Conservation (phyloP, 1,140 invertebrate species). For the Dreissena rostriformis region DNA sequence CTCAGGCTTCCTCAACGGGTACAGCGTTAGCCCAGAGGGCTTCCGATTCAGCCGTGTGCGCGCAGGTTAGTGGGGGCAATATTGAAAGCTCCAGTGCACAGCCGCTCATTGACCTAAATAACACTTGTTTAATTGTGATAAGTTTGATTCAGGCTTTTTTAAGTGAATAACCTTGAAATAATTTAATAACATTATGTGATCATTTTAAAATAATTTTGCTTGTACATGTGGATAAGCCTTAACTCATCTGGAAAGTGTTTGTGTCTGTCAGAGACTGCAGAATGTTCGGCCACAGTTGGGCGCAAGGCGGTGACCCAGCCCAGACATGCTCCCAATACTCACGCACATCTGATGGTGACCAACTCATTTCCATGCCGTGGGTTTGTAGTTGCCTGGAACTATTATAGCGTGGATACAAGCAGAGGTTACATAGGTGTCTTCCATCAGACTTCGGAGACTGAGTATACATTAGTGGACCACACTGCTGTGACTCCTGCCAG, state of each 20-base stretch:
- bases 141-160: too few relatives aligned
- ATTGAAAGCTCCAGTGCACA: too few relatives aligned
- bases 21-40: slow-evolving; percentile 30
- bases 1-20: slow-evolving; percentile 4
- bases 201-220: too few relatives aligned
- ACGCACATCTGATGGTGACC: slow-evolving; percentile 72
- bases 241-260: background rate
- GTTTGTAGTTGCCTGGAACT: slow-evolving; percentile 67
- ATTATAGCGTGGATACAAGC: slow-evolving; percentile 59
- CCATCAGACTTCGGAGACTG: slow-evolving; percentile 58
- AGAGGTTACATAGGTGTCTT: slow-evolving; percentile 65
- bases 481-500: slow-evolving; percentile 62
- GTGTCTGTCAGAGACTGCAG: slow-evolving; percentile 55
- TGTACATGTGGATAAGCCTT: too few relatives aligned
- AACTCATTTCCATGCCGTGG: slow-evolving; percentile 75
- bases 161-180: too few relatives aligned
- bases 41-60: slow-evolving; percentile 18
- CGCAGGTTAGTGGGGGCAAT: too few relatives aligned
- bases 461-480: slow-evolving; percentile 63
- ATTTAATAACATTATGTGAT: too few relatives aligned
- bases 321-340: slow-evolving; percentile 62
- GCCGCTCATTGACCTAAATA: too few relatives aligned
- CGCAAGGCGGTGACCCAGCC: slow-evolving; percentile 63
- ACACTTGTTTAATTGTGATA: too few relatives aligned
- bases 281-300: slow-evolving; percentile 70